These are phyloP conservation scores for Sinohyriopsis cumingii DNA, from an alignment of 2,888 invertebrate species.

Conservation along the genomic window DNA sequence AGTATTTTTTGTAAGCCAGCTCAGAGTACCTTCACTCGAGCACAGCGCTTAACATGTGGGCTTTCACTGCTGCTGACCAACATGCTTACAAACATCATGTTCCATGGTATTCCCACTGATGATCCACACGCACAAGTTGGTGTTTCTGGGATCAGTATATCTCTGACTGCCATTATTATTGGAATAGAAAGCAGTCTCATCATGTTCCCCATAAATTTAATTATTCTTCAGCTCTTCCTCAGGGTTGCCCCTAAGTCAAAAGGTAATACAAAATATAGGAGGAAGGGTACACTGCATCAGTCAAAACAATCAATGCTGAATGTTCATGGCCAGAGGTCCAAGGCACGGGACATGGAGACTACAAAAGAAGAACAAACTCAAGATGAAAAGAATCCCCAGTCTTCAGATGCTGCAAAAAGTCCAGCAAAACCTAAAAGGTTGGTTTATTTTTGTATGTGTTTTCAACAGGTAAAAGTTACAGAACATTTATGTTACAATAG, in stretches of 20 bases:
- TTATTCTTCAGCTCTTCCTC: conserved; percentile 54
- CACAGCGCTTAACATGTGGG: conserved; percentile 65
- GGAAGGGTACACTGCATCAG: background rate
- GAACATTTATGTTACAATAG: no score
- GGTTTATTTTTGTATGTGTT: no score
- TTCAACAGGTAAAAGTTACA: no score
- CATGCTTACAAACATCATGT: conserved; percentile 68
- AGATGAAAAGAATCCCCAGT: no score
- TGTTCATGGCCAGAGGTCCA: no score
- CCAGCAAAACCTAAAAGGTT: no score
- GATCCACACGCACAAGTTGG: conserved; percentile 49
- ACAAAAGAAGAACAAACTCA: no score
- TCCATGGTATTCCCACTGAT: conserved; percentile 58
- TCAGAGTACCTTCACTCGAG: conserved; percentile 60
- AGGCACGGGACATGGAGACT: no score
- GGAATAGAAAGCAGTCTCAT: conserved; percentile 56
- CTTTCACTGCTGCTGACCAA: conserved; percentile 59
- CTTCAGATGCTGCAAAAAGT: no score
- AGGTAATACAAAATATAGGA: background rate
- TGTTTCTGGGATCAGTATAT: conserved; percentile 31
- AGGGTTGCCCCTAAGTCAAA: conserved; percentile 25
- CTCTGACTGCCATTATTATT: conserved; percentile 47
- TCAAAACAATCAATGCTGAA: no score
- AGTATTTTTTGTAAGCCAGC: conserved; percentile 65
- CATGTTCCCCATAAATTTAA: conserved; percentile 55